A percentile compares a stretch with the other conserved stretches of the same genome.
Evolutionary conservation across 2,888 invertebrate genomes (phyloP).

Genomic region (Sphaerophoria rueppellii): DNA sequence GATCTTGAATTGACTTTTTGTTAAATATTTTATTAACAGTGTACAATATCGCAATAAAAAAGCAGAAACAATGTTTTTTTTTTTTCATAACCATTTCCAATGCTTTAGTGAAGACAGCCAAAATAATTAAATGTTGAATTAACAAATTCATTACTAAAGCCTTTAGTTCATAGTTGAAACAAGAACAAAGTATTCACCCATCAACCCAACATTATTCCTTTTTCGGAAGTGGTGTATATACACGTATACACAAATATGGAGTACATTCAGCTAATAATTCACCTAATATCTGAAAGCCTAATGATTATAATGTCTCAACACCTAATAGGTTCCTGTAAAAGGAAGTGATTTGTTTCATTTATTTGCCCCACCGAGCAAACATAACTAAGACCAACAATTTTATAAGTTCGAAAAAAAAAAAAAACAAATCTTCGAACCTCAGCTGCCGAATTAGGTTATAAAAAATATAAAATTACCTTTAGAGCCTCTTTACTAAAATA

Average conservation of each 20-base stretch:
- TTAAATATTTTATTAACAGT: no score
- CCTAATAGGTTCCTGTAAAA: conserved; percentile 22
- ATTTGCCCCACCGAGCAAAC: background rate
- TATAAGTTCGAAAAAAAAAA: background rate
- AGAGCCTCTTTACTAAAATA: conserved; percentile 50
- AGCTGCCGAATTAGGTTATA: conserved; percentile 38
- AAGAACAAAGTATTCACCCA: no score
- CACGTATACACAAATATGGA: background rate
- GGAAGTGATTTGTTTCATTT: conserved; percentile 30
- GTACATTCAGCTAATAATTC: conserved; percentile 6
- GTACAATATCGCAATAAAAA: no score
- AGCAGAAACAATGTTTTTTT: no score
- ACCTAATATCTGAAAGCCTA: conserved; percentile 8
- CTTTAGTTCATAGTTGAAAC: no score
- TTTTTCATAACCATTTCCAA: no score
- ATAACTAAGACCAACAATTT: background rate
- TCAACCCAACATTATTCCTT: no score
- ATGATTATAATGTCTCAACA: conserved; percentile 21
- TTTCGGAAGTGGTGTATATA: no score
- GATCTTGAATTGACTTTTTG: no score
- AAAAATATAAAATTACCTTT: conserved; percentile 47
- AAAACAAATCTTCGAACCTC: conserved; percentile 19
- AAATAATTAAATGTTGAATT: no score
- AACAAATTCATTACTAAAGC: no score
- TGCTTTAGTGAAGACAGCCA: no score